A percentile compares a stretch with the other conserved stretches of the same genome.
These are phyloP conservation scores for Cossypha niveicapilla DNA, from an alignment of 2,797 vertebrate genomes.

Conservation along the genomic window DNA sequence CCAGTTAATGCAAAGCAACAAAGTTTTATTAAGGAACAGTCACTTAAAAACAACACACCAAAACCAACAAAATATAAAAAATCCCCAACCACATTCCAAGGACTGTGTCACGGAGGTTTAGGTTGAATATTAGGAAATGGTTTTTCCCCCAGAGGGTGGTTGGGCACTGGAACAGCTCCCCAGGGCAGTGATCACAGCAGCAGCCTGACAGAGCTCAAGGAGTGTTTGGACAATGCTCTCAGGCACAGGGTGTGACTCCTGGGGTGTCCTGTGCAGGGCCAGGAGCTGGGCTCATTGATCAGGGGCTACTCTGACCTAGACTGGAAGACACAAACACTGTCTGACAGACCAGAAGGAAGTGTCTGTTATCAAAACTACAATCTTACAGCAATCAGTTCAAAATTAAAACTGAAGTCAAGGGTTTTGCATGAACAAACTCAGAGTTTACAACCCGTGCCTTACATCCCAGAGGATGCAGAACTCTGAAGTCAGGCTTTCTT, in stretches of 20 bases:
- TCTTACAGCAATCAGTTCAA: not conserved
- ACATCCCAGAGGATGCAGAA: not conserved
- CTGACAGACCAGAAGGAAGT: not conserved
- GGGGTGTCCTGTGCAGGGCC: not conserved
- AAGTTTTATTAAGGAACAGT: not conserved
- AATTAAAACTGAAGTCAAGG: not conserved
- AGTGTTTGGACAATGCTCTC: not conserved
- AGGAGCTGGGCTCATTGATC: not conserved
- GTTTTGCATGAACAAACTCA: not conserved
- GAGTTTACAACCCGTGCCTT: not conserved
- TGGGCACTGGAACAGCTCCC: not conserved
- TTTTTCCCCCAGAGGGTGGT: accelerated
- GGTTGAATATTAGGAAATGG: not conserved
- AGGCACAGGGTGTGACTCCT: not conserved
- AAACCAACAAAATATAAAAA: not conserved
- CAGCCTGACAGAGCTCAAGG: not conserved
- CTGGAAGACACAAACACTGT: not conserved
- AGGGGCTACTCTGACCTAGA: not conserved
- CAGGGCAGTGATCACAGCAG: not conserved
- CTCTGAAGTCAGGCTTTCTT: not conserved
- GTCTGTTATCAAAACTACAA: not conserved
- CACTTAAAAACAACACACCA: not conserved
- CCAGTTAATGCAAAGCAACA: not conserved
- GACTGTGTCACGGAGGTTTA: not conserved
- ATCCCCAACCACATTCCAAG: not conserved